Percentiles rank a stretch among this genome's conserved stretches.
Conservation (phyloP, 2,797 vertebrate species). For the Echeneis naucrates region DNA sequence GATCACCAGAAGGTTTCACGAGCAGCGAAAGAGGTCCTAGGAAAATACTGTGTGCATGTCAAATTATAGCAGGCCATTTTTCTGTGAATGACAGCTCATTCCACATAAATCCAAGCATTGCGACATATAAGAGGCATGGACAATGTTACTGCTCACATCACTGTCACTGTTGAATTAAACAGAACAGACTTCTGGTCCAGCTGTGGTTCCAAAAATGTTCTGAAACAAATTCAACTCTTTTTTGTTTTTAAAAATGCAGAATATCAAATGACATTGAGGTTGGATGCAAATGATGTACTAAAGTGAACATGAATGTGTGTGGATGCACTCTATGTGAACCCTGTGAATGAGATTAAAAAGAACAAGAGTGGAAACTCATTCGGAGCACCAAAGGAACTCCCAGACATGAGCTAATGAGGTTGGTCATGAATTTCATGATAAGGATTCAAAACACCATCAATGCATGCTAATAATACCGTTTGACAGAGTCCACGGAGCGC, state of each 20-base stretch:
- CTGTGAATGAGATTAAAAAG: slow-evolving; percentile 21
- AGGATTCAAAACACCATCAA: background rate
- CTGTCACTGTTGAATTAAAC: slow-evolving; percentile 17
- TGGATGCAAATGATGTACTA: background rate
- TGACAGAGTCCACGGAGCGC: background rate
- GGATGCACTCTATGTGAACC: slow-evolving; percentile 15
- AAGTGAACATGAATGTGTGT: slow-evolving; percentile 7
- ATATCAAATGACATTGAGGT: slow-evolving; percentile 16
- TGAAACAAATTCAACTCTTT: background rate
- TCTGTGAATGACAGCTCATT: slow-evolving; percentile 22
- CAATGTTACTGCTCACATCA: slow-evolving; percentile 11
- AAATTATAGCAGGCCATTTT: background rate
- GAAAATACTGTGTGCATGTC: slow-evolving; percentile 20
- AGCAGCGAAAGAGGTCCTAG: background rate
- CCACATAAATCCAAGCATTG: slow-evolving; percentile 26
- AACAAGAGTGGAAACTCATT: slow-evolving; percentile 13
- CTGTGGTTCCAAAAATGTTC: slow-evolving; percentile 18
- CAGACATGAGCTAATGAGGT: background rate
- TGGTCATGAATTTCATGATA: background rate
- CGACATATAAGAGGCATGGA: slow-evolving; percentile 25
- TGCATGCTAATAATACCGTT: background rate
- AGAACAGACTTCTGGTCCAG: slow-evolving; percentile 19
- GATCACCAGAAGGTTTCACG: slow-evolving; percentile 12
- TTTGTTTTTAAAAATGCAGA: slow-evolving; percentile 6
- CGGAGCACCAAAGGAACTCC: background rate